Percentiles rank a stretch among this genome's conserved stretches.
Conservation (phyloP, 2,888 invertebrate genomes). For the Tethea ocularis region DNA sequence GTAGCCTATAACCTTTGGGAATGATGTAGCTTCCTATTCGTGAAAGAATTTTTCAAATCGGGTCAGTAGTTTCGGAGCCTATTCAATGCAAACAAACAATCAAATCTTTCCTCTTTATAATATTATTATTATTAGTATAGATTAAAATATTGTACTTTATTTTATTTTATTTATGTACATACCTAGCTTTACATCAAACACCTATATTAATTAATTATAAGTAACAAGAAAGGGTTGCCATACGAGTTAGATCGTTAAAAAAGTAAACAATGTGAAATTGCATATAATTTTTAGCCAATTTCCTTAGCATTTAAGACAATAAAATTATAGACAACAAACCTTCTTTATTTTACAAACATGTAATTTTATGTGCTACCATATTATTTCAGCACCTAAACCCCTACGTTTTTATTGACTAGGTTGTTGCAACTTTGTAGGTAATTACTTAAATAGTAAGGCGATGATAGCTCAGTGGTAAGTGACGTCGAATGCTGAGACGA, state of each 20-base stretch:
- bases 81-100: too few relatives aligned
- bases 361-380: slow-evolving; percentile 22
- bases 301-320: slow-evolving; percentile 10
- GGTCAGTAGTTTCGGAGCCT: too few relatives aligned
- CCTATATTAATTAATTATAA: background rate
- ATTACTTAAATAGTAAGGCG: too few relatives aligned
- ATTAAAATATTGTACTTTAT: too few relatives aligned
- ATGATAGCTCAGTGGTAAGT: too few relatives aligned
- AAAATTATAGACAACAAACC: slow-evolving; percentile 21
- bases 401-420: background rate
- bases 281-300: slow-evolving; percentile 13
- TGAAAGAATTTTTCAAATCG: too few relatives aligned
- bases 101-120: too few relatives aligned
- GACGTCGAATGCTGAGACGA: too few relatives aligned
- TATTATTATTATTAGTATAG: too few relatives aligned
- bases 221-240: background rate
- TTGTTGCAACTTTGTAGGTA: background rate
- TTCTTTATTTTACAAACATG: slow-evolving; percentile 20
- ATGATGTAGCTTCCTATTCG: too few relatives aligned
- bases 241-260: background rate
- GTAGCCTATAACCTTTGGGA: too few relatives aligned
- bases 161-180: background rate
- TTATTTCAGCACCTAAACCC: slow-evolving; percentile 17
- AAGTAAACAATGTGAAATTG: background rate
- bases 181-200: background rate